phyloP scores from a whole-genome alignment of 2,888 invertebrate species.

The Neoaliturus tenellus region DNA sequence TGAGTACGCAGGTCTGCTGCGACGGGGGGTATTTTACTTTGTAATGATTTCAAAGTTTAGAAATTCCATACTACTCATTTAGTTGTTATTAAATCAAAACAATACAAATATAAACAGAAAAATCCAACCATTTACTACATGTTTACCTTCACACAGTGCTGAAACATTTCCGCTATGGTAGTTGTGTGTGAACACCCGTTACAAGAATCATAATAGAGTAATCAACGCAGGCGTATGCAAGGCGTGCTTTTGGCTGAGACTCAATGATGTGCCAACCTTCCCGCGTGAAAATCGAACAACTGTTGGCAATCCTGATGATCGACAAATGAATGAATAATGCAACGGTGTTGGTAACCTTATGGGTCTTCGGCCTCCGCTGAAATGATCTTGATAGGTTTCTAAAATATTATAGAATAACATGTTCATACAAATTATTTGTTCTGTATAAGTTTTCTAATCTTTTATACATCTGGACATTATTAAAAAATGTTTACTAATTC shows the following conservation, averaged over 20 bases:
- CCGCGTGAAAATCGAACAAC: slow-evolving; percentile 26
- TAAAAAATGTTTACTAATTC: too few relatives aligned
- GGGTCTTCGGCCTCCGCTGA: slow-evolving; percentile 4
- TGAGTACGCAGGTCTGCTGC: too few relatives aligned
- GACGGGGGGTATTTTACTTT: too few relatives aligned
- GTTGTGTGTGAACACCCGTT: background rate
- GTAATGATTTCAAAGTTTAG: too few relatives aligned
- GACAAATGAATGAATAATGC: slow-evolving; percentile 25
- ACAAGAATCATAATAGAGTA: background rate
- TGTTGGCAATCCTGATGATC: background rate
- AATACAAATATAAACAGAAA: too few relatives aligned
- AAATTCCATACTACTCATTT: too few relatives aligned
- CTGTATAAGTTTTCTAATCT: too few relatives aligned
- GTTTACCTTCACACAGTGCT: background rate
- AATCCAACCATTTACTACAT: too few relatives aligned
- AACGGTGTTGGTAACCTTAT: background rate
- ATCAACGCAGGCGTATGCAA: background rate
- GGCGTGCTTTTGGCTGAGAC: slow-evolving; percentile 5
- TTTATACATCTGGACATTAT: too few relatives aligned
- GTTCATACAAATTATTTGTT: too few relatives aligned
- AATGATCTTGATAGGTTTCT: background rate
- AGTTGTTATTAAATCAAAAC: too few relatives aligned
- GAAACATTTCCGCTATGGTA: background rate
- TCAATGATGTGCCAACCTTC: slow-evolving; percentile 35
- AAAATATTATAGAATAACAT: too few relatives aligned